Conservation (phyloP, 2,113 vertebrate genomes). For the Piprites chloris region DNA sequence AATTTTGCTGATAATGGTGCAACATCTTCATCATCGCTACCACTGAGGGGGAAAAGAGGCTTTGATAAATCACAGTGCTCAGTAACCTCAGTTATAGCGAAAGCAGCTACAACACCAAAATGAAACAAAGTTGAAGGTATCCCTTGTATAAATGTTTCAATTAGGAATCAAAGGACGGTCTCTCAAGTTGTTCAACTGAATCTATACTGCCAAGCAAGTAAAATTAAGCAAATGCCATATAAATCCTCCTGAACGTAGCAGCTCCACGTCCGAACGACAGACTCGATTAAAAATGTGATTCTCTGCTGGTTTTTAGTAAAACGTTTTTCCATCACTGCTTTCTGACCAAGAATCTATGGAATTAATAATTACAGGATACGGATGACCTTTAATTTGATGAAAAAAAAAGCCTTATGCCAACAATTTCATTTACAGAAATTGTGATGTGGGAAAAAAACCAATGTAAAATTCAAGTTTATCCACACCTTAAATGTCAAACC, state of each 20-base stretch:
- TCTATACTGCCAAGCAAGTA: not conserved
- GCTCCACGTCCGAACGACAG: not conserved
- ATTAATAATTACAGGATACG: not conserved
- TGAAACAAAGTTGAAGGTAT: not conserved
- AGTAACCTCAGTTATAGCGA: not conserved
- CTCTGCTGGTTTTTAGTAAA: not conserved
- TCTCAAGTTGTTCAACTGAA: not conserved
- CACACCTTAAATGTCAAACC: not conserved
- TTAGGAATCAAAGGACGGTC: not conserved
- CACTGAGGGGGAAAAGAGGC: conserved; percentile 52
- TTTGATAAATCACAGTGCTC: not conserved
- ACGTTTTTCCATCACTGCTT: not conserved
- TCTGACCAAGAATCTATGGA: not conserved
- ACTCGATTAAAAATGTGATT: not conserved
- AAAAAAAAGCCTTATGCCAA: not conserved
- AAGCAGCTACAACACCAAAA: not conserved
- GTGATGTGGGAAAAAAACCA: not conserved
- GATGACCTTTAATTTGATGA: not conserved
- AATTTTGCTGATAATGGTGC: conserved; percentile 88
- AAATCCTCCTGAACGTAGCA: not conserved
- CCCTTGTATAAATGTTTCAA: not conserved
- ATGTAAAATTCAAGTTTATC: not conserved
- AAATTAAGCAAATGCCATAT: not conserved
- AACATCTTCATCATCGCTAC: conserved; percentile 88
- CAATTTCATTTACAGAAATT: not conserved